Conservation (phyloP, 2,113 vertebrate species). For the Geothlypis trichas region DNA sequence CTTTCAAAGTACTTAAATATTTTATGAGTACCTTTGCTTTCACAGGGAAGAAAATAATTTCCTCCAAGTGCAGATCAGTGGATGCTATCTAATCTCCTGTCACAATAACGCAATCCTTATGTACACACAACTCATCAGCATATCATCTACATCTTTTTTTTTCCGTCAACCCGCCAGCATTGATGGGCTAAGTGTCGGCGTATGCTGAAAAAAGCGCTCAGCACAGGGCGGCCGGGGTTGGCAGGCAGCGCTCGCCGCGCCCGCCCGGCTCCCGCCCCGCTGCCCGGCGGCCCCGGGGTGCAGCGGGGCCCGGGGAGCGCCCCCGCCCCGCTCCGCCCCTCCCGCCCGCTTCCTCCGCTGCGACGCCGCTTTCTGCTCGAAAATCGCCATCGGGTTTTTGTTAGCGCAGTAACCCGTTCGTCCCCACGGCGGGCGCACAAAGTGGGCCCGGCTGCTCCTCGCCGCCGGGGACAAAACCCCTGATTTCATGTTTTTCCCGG, state of each 20-base stretch:
- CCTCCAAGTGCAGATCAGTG: not conserved
- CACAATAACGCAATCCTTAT: not conserved
- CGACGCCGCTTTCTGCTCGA: not conserved
- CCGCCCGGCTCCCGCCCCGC: not conserved
- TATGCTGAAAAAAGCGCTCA: accelerated
- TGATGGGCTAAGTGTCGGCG: not conserved
- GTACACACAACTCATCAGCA: not conserved
- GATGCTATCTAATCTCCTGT: not conserved
- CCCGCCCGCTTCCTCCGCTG: not conserved
- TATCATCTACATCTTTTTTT: not conserved
- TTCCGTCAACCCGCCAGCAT: not conserved
- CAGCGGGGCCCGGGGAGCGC: not conserved
- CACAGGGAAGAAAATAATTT: not conserved
- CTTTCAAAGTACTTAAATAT: not conserved
- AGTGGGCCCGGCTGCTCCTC: not conserved
- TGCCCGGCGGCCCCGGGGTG: not conserved
- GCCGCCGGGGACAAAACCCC: not conserved
- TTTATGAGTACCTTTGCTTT: not conserved
- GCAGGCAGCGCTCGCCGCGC: not conserved
- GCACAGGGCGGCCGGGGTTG: accelerated
- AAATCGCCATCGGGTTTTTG: conserved; percentile 27
- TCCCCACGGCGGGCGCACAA: not conserved
- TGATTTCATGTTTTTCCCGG: too few relatives aligned
- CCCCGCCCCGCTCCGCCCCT: not conserved
- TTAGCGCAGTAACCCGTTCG: conserved; percentile 38